Conservation (phyloP, 2,113 vertebrate genomes). For the Calyptomena viridis region DNA sequence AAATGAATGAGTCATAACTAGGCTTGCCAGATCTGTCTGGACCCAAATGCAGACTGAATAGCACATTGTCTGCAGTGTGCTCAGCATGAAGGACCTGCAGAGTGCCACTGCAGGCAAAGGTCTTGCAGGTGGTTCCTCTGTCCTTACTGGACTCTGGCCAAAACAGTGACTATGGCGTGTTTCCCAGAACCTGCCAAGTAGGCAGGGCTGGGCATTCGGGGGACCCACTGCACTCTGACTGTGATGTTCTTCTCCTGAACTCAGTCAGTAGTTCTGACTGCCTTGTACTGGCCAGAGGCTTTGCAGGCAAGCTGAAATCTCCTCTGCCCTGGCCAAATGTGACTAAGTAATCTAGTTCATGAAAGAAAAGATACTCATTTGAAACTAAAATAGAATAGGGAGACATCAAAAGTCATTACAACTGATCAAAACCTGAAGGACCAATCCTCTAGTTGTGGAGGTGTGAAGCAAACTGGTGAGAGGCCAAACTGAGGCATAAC, state of each 20-base stretch:
- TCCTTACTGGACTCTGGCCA: not conserved
- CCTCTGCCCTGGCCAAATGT: not conserved
- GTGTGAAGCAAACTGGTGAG: not conserved
- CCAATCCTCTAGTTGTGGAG: not conserved
- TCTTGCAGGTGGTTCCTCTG: not conserved
- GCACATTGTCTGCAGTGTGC: not conserved
- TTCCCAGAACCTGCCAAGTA: not conserved
- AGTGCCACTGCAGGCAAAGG: not conserved
- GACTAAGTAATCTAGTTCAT: not conserved
- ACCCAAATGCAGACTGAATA: not conserved
- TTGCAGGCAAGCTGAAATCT: not conserved
- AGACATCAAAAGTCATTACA: not conserved
- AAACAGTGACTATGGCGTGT: fast-evolving
- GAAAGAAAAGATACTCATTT: not conserved
- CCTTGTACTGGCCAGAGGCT: not conserved
- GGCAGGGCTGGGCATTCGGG: not conserved
- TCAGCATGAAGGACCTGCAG: not conserved
- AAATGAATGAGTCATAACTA: slow-evolving; percentile 28
- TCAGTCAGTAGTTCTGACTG: not conserved
- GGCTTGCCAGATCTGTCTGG: slow-evolving; percentile 30
- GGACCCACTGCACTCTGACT: not conserved
- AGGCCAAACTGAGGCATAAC: not conserved
- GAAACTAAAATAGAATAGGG: not conserved
- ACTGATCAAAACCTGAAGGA: not conserved
- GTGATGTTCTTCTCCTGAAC: not conserved